Evolutionary conservation across 2,888 invertebrate genomes (phyloP).

Genomic region (Papilio demoleus): DNA sequence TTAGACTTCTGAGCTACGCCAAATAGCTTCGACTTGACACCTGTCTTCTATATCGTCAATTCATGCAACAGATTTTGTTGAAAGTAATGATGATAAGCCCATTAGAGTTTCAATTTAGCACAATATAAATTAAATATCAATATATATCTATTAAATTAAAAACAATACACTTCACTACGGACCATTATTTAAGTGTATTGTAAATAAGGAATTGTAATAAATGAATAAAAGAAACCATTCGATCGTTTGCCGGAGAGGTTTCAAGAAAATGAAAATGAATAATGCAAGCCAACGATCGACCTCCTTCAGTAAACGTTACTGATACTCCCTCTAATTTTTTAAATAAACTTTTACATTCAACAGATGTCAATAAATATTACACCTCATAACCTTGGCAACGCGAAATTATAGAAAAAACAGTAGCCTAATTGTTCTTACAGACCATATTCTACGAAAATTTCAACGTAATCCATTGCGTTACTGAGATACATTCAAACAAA

Average conservation of each 20-base stretch:
- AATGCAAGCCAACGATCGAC: slow-evolving; percentile 10
- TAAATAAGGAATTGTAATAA: slow-evolving; percentile 2
- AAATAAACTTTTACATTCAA: background rate
- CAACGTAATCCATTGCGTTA: too few species aligned
- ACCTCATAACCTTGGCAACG: background rate
- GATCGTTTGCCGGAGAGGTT: slow-evolving; percentile 12
- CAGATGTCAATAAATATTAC: background rate
- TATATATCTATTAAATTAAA: background rate
- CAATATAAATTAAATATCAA: background rate
- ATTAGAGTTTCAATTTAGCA: background rate
- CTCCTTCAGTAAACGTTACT: background rate
- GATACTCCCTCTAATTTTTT: background rate
- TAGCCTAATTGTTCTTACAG: too few species aligned
- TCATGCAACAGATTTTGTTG: too few species aligned
- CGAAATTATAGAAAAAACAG: too few species aligned
- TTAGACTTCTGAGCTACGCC: too few species aligned
- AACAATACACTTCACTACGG: background rate
- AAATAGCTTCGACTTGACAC: too few species aligned
- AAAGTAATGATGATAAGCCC: too few species aligned
- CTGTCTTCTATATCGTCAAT: too few species aligned
- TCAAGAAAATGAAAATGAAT: slow-evolving; percentile 18
- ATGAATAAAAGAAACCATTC: background rate
- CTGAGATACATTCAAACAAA: too few species aligned
- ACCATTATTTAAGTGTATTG: slow-evolving; percentile 8
- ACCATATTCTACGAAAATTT: too few species aligned